phyloP scores from a whole-genome alignment of 2,888 invertebrate genomes.

The Caenorhabditis sulstoni region DNA sequence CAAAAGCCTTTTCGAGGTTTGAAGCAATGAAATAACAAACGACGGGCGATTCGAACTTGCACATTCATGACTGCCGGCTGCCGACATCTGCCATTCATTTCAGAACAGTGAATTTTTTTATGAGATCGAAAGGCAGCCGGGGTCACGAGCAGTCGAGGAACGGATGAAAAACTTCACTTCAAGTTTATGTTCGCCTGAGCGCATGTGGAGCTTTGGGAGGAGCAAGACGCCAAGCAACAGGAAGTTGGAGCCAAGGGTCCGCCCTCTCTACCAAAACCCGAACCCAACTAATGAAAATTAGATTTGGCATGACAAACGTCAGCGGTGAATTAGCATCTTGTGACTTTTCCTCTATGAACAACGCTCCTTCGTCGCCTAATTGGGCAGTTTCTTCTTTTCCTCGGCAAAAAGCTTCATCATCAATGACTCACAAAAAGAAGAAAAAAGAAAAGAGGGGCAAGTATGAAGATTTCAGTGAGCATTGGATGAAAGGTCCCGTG shows the following conservation, averaged over 20 bases:
- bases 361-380: slow-evolving; percentile 22
- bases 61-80: slow-evolving; percentile 9
- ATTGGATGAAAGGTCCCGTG: slow-evolving; percentile 29
- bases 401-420: too few species aligned
- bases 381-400: slow-evolving; percentile 15
- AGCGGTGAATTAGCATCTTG: slow-evolving; percentile 34
- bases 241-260: slow-evolving; percentile 12
- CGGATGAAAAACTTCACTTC: slow-evolving; percentile 7
- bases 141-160: neutral
- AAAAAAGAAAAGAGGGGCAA: slow-evolving; percentile 16
- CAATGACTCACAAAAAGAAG: neutral
- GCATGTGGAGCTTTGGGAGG: slow-evolving; percentile 8
- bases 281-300: slow-evolving; percentile 37
- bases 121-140: too few species aligned
- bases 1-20: too few species aligned
- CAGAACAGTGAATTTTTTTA: neutral
- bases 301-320: slow-evolving; percentile 38
- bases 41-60: neutral
- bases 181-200: slow-evolving; percentile 3
- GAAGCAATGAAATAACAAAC: neutral
- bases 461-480: slow-evolving; percentile 43
- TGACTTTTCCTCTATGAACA: slow-evolving; percentile 15
- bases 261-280: slow-evolving; percentile 10
- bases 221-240: slow-evolving; percentile 21
- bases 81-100: slow-evolving; percentile 19